These are phyloP conservation scores for Camptogramma bilineatum DNA, from an alignment of 2,888 invertebrate genomes.

Conservation along the genomic window DNA sequence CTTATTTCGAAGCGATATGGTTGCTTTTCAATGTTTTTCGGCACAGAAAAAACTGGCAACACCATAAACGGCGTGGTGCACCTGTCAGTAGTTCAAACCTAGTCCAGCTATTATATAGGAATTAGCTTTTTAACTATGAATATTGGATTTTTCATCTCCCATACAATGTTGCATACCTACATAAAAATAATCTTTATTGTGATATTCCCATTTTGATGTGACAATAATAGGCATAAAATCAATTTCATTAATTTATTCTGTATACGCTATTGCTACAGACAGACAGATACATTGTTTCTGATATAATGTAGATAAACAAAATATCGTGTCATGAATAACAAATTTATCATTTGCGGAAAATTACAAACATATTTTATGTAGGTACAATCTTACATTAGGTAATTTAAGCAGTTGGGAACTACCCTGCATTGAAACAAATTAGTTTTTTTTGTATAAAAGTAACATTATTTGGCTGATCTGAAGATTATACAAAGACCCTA, in stretches of 20 bases:
- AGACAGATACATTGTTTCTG: background rate
- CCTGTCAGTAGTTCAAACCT: constrained; percentile 70
- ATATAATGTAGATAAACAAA: background rate
- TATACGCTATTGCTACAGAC: background rate
- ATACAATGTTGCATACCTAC: background rate
- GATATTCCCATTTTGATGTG: background rate
- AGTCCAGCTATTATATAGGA: constrained; percentile 56
- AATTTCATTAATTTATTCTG: background rate
- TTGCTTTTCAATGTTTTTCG: constrained; percentile 52
- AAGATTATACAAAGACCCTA: constrained; percentile 41
- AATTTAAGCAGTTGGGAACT: background rate
- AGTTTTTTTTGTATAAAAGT: background rate
- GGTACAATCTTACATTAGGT: background rate
- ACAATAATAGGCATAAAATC: background rate
- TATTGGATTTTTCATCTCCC: constrained; percentile 20
- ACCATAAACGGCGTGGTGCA: constrained; percentile 73
- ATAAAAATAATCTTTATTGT: background rate
- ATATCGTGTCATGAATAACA: background rate
- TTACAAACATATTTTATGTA: background rate
- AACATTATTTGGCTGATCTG: constrained; percentile 13
- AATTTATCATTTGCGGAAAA: background rate
- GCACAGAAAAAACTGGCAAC: constrained; percentile 61
- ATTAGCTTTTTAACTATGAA: constrained; percentile 54
- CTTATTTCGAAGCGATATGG: constrained; percentile 60
- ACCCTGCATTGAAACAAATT: background rate